These are phyloP conservation scores for Hippoglossus stenolepis DNA, from an alignment of 2,113 vertebrate genomes.

Conservation along the genomic window DNA sequence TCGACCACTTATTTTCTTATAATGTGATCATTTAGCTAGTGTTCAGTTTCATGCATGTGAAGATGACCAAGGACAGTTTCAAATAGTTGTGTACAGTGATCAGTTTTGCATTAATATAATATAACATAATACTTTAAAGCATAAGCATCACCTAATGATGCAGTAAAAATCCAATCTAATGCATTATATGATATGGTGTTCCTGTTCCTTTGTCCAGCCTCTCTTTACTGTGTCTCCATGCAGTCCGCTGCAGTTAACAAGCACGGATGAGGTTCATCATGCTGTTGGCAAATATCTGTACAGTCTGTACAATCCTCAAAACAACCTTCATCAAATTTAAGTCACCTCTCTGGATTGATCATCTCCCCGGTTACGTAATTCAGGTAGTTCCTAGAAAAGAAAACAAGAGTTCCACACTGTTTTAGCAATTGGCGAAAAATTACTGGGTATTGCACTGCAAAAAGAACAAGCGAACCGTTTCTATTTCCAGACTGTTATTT, in stretches of 20 bases:
- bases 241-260: not conserved
- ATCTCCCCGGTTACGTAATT: constrained; percentile 84
- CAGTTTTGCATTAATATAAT: too few species aligned
- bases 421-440: not conserved
- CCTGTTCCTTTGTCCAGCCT: too few species aligned
- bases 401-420: not conserved
- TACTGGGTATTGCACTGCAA: not conserved
- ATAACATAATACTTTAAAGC: too few species aligned
- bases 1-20: too few species aligned
- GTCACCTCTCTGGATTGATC: constrained; percentile 83
- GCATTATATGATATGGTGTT: too few species aligned
- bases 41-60: constrained; percentile 14
- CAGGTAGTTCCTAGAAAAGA: constrained; percentile 78
- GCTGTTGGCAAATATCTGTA: too few species aligned
- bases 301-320: not conserved
- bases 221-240: not conserved
- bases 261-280: too few species aligned
- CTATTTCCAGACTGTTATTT: not conserved
- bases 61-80: too few species aligned
- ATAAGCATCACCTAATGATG: not conserved
- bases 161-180: too few species aligned
- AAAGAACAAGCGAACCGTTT: not conserved
- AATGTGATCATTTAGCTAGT: too few species aligned
- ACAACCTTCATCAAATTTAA: constrained; percentile 63
- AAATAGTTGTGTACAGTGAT: not conserved